These are phyloP conservation scores for Cebidichthys violaceus DNA, from an alignment of 2,113 vertebrate genomes.

Conservation along the genomic window DNA sequence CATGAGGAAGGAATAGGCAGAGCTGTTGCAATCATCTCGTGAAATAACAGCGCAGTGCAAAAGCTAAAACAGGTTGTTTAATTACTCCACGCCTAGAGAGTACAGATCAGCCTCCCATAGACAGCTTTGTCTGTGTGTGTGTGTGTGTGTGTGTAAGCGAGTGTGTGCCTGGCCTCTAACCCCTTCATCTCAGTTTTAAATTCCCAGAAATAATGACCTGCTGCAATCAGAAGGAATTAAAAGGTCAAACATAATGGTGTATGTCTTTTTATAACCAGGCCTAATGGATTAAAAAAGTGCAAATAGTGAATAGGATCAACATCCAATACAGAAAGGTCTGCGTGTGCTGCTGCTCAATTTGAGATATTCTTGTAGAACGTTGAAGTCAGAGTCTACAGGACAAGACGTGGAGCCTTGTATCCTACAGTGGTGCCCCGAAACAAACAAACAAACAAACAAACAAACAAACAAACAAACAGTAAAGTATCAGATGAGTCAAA, in stretches of 20 bases:
- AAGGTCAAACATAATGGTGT: conserved; percentile 31
- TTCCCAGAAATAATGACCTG: conserved; percentile 43
- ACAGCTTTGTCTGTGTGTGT: conserved; percentile 9
- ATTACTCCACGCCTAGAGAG: conserved; percentile 39
- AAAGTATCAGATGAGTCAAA: background rate
- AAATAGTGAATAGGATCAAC: conserved; percentile 1
- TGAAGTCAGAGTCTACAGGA: background rate
- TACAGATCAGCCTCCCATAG: conserved; percentile 45
- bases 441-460: too few species aligned
- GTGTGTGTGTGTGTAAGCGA: background rate
- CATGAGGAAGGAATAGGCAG: conserved; percentile 65
- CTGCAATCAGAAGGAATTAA: conserved; percentile 62
- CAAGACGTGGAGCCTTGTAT: background rate
- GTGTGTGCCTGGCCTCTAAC: conserved; percentile 9
- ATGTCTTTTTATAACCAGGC: conserved; percentile 41
- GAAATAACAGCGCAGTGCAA: conserved; percentile 64
- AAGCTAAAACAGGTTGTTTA: conserved; percentile 69
- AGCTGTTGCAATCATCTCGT: conserved; percentile 47
- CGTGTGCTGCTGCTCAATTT: background rate
- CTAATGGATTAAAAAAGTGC: conserved; percentile 48
- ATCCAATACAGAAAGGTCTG: background rate
- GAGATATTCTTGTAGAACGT: conserved; percentile 7
- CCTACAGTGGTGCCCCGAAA: background rate
- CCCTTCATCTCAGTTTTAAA: conserved; percentile 34
- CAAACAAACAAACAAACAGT: background rate